A percentile compares a stretch with the other conserved stretches of the same genome.
Conservation (phyloP, 2,797 vertebrate genomes). For the Sebastes flavidus region DNA sequence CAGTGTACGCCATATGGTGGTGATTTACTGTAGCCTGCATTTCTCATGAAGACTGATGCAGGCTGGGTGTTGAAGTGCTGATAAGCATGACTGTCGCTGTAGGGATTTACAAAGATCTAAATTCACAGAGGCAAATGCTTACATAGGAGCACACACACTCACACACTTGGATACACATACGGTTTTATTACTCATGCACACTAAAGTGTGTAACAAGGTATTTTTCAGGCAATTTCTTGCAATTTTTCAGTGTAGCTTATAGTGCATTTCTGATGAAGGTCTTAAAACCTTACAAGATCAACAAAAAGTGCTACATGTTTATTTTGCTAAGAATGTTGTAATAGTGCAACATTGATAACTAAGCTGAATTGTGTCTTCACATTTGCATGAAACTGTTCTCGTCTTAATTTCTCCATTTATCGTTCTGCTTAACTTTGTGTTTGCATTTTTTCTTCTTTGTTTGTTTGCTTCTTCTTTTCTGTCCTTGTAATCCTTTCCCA, state of each 20-base stretch:
- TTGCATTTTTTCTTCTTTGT: constrained; percentile 61
- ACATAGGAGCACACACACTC: background rate
- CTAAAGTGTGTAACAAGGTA: background rate
- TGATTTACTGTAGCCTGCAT: constrained; percentile 6
- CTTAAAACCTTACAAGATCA: too few species aligned
- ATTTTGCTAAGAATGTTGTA: background rate
- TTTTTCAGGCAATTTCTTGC: background rate
- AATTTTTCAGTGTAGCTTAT: too few species aligned
- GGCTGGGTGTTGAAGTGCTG: constrained; percentile 17
- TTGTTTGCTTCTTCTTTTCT: constrained; percentile 67
- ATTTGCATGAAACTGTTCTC: constrained; percentile 51
- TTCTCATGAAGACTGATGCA: constrained; percentile 15
- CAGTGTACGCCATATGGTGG: constrained; percentile 19
- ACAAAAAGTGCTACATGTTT: too few species aligned
- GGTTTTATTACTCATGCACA: background rate
- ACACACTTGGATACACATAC: background rate
- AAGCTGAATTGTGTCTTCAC: background rate
- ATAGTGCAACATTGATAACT: background rate
- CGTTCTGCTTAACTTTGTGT: constrained; percentile 59
- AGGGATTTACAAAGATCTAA: constrained; percentile 37
- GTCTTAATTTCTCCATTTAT: constrained; percentile 32
- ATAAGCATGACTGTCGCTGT: constrained; percentile 25
- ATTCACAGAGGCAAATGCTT: background rate
- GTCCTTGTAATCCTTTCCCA: constrained; percentile 57
- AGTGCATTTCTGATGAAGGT: too few species aligned